Evolutionary conservation across 2,888 invertebrate species (phyloP).

Genomic region (Agrochola lychnidis): DNA sequence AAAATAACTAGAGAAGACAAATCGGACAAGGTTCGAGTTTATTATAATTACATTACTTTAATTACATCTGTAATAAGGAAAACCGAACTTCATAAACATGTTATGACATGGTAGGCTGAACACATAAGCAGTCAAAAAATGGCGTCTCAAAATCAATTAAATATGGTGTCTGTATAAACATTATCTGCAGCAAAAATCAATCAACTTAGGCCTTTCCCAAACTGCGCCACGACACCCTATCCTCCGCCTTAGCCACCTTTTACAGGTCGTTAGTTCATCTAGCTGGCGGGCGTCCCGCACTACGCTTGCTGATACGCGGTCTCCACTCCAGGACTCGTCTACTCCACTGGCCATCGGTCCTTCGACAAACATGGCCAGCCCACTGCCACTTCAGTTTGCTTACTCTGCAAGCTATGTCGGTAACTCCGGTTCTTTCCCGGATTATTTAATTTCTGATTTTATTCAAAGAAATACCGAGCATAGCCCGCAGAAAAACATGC

Average conservation of each 20-base stretch:
- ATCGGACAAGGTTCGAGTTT: not conserved
- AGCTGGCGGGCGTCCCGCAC: too few relatives aligned
- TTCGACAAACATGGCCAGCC: not conserved
- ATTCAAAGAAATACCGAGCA: not conserved
- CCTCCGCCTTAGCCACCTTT: not conserved
- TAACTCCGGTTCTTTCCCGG: not conserved
- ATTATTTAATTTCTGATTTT: not conserved
- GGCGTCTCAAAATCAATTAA: not conserved
- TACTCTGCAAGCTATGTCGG: not conserved
- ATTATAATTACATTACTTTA: not conserved
- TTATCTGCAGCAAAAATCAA: not conserved
- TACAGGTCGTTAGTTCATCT: not conserved
- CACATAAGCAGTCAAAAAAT: not conserved
- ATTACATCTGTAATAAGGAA: conserved; percentile 13
- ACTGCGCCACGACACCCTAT: not conserved
- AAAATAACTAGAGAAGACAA: not conserved
- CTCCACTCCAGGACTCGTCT: not conserved
- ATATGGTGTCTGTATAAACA: not conserved
- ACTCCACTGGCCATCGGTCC: not conserved
- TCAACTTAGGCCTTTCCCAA: not conserved
- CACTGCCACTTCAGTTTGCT: not conserved
- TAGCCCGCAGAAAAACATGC: not conserved
- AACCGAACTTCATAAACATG: not conserved
- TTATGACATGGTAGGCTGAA: conserved; percentile 16
- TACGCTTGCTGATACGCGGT: not conserved